phyloP scores from a whole-genome alignment of 2,888 invertebrate species.

The Perizoma flavofasciatum region DNA sequence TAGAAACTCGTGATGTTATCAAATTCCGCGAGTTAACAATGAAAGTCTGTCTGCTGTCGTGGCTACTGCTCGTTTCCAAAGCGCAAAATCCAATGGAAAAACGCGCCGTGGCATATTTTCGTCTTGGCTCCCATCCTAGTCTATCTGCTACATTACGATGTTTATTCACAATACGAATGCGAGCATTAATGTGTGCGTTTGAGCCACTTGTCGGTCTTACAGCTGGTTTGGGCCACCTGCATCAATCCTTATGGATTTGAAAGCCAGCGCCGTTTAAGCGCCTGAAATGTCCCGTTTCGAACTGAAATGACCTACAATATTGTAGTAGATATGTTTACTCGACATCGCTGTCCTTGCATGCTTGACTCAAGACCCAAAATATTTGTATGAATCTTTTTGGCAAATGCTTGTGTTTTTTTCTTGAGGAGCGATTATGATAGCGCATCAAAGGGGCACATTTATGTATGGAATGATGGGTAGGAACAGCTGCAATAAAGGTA shows the following conservation, averaged over 20 bases:
- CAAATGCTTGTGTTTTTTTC: constrained; percentile 53
- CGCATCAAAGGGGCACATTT: constrained; percentile 49
- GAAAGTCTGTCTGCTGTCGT: constrained; percentile 58
- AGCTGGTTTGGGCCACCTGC: constrained; percentile 45
- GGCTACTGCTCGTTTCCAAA: constrained; percentile 78
- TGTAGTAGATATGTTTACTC: constrained; percentile 44
- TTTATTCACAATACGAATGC: constrained; percentile 84
- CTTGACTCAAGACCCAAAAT: constrained; percentile 48
- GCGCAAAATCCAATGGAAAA: constrained; percentile 82
- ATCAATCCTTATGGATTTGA: constrained; percentile 33
- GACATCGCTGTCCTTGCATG: constrained; percentile 51
- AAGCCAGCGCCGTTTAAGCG: constrained; percentile 10
- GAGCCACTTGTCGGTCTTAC: constrained; percentile 64
- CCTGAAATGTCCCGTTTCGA: constrained; percentile 8
- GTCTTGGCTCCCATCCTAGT: constrained; percentile 84
- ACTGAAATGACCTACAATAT: constrained; percentile 32
- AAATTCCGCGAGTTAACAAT: constrained; percentile 68
- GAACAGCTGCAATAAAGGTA: constrained; percentile 39
- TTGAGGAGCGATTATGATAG: constrained; percentile 43
- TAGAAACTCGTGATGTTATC: constrained; percentile 50
- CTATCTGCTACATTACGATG: constrained; percentile 84
- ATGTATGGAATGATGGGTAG: constrained; percentile 39
- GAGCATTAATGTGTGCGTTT: constrained; percentile 80
- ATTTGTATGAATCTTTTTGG: constrained; percentile 54
- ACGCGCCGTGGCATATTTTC: constrained; percentile 83